Evolutionary conservation across 2,113 vertebrate genomes (phyloP).

Genomic region (Lophius piscatorius): DNA sequence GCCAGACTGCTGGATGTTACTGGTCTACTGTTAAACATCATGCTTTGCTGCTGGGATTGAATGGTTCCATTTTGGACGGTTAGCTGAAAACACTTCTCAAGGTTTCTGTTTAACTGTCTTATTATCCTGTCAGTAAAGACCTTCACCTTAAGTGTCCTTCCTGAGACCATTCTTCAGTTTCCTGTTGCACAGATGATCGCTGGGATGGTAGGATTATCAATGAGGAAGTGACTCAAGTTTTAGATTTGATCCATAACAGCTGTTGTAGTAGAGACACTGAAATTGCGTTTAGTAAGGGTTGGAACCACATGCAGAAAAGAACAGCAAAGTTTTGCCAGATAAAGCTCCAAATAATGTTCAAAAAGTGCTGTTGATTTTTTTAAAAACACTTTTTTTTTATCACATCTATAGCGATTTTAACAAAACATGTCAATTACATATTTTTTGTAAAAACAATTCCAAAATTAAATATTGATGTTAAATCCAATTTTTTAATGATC

Average conservation of each 20-base stretch:
- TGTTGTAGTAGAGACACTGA: too few relatives aligned
- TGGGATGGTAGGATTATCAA: constrained; percentile 3
- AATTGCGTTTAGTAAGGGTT: too few relatives aligned
- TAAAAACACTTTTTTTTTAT: too few relatives aligned
- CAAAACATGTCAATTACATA: too few relatives aligned
- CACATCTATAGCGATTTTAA: too few relatives aligned
- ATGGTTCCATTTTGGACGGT: constrained; percentile 2
- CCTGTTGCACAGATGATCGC: not conserved
- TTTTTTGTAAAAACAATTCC: too few relatives aligned
- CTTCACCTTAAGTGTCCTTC: constrained; percentile 17
- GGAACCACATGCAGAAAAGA: too few relatives aligned
- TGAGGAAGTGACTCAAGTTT: not conserved
- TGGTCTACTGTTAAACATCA: constrained; percentile 8
- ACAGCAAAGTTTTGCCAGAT: too few relatives aligned
- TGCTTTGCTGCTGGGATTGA: not conserved
- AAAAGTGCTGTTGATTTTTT: too few relatives aligned
- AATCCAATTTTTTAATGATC: too few relatives aligned
- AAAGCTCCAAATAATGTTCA: too few relatives aligned
- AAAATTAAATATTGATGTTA: too few relatives aligned
- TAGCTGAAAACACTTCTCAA: constrained; percentile 6
- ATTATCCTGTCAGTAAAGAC: constrained; percentile 16
- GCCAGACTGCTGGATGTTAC: constrained; percentile 11
- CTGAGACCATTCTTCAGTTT: constrained; percentile 3
- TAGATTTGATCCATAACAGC: not conserved
- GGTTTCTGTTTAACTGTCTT: not conserved